phyloP scores from a whole-genome alignment of 1,140 invertebrate genomes.

The Lineus longissimus region DNA sequence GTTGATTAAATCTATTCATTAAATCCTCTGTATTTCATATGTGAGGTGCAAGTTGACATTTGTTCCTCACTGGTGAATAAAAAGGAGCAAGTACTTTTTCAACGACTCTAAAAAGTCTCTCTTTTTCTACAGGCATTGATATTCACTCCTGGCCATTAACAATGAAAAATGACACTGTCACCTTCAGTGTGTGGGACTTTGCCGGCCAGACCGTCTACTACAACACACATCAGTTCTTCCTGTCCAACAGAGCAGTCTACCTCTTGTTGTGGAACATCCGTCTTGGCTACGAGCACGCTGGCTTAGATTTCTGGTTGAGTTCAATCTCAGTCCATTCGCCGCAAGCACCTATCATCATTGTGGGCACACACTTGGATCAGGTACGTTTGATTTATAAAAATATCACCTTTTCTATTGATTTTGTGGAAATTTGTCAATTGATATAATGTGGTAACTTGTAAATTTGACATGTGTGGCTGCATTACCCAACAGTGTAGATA shows the following conservation, averaged over 20 bases:
- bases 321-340: slow-evolving; percentile 51
- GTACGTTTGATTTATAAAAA: slow-evolving; percentile 19
- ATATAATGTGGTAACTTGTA: background rate
- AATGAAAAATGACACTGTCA: slow-evolving; percentile 31
- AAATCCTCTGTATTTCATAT: too few species aligned
- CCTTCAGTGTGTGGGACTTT: slow-evolving; percentile 51
- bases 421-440: background rate
- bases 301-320: slow-evolving; percentile 52
- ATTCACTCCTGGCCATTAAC: slow-evolving; percentile 48
- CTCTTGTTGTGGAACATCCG: slow-evolving; percentile 50
- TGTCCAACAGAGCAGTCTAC: slow-evolving; percentile 49
- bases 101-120: too few species aligned
- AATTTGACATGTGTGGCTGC: too few species aligned
- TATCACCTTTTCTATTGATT: background rate
- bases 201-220: slow-evolving; percentile 53
- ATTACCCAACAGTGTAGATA: too few species aligned
- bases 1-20: too few species aligned
- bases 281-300: slow-evolving; percentile 50
- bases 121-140: slow-evolving; percentile 39
- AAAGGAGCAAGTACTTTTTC: too few species aligned
- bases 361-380: slow-evolving; percentile 50
- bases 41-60: too few species aligned
- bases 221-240: slow-evolving; percentile 54
- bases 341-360: slow-evolving; percentile 46
- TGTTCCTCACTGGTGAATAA: too few species aligned